Base-by-base conservation (phyloP, 2,888 invertebrate species). In the Prosapia bicincta region DNA sequence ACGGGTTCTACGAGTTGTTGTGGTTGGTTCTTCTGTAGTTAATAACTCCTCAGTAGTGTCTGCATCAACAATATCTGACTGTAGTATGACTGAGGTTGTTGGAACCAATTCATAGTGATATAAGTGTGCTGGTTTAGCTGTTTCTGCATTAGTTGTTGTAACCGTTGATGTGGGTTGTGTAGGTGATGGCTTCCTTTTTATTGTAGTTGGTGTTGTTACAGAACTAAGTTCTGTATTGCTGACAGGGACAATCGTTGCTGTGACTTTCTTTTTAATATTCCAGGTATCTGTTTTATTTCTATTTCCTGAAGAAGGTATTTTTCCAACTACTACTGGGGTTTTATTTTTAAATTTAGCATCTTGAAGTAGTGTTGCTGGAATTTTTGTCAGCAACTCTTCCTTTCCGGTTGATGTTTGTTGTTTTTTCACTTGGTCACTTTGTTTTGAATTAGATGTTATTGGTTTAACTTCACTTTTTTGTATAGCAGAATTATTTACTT, bases 1-100 rank as follows among this genome's bases (percentile, higher is more conserved):
- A 15, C 81, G 78, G 26, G 81, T 78, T 38, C 79, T 80, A 71
- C 82, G 82, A 3, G 81, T 80, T n/a, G 81, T 78, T 15, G 79
- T 78, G 0, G 76, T 76, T 0, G 78, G 76, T 72, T 79, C 76
- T 26, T 78, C 76, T 75, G 87, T 86, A 72, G 87, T 81, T 9
- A 87, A 86, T 26, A 87, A 83, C 85, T 88, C 85, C 79, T 87
- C 81, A 43, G 77, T 70, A 9, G 79, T 70, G 43, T 78, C 79
- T 28, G 78, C 71, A 23, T 78, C 78, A 20, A 78, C 71, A 54
- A 78, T 78, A 24, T 75, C 78, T 7, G 79, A 77, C 68, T 79
- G 78, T 10, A 79, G 24, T 6, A 79, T 32, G 0, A 81, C 76
- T n/a, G 80, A 80, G 26, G 80, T 80, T 5, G 80, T 80, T 20